A percentile compares a stretch with the other conserved stretches of the same genome.
These are phyloP conservation scores for Oncorhynchus kisutch DNA, from an alignment of 2,113 vertebrate genomes.

Conservation along the genomic window DNA sequence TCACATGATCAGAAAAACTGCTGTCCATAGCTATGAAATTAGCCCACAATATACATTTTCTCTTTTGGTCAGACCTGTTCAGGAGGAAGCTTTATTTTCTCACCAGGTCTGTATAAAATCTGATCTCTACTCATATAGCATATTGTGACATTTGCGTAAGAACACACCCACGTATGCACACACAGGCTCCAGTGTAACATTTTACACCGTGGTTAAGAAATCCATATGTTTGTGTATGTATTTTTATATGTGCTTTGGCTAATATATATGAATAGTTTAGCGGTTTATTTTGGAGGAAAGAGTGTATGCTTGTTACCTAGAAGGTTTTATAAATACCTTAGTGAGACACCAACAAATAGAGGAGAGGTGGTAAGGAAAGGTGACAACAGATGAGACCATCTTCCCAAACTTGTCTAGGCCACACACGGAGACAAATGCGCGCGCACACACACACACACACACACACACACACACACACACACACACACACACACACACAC, in stretches of 20 bases:
- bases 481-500: too few relatives aligned
- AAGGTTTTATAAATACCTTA: neutral
- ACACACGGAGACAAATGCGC: neutral
- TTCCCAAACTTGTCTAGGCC: neutral
- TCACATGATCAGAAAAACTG: neutral
- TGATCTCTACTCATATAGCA: too few relatives aligned
- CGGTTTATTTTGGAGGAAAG: neutral
- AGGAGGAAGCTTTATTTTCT: neutral
- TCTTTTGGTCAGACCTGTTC: neutral
- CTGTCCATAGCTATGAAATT: neutral
- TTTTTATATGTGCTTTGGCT: neutral
- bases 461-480: too few relatives aligned
- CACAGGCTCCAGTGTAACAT: neutral
- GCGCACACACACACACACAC: neutral
- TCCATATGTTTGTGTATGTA: neutral
- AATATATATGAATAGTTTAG: neutral
- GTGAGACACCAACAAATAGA: neutral
- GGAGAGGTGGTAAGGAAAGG: neutral
- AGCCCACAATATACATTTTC: neutral
- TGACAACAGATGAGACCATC: constrained; percentile 13
- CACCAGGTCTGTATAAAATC: neutral
- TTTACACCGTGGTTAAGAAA: neutral
- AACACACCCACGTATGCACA: too few relatives aligned
- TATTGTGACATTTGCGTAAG: too few relatives aligned
- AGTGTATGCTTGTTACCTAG: neutral